Conservation (phyloP, 2,888 invertebrate genomes). For the Pelosia muscerda region DNA sequence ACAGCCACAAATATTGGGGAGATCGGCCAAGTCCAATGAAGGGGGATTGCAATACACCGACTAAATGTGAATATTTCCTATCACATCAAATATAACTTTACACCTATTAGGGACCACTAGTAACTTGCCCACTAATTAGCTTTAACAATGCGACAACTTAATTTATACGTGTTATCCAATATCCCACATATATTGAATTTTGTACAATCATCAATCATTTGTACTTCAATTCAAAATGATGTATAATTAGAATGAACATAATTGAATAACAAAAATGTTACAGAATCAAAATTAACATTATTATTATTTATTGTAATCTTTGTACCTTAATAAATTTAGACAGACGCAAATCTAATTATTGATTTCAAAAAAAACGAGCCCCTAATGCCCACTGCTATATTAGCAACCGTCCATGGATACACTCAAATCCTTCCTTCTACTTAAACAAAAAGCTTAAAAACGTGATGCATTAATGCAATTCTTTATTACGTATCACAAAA, state of each 20-base stretch:
- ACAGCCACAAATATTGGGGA: constrained; percentile 66
- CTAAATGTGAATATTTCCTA: constrained; percentile 75
- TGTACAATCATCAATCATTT: constrained; percentile 63
- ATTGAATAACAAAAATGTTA: constrained; percentile 52
- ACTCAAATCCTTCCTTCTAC: constrained; percentile 64
- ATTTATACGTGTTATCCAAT: constrained; percentile 72
- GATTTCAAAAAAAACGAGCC: constrained; percentile 63
- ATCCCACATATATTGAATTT: constrained; percentile 64
- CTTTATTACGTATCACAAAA: constrained; percentile 85
- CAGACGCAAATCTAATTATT: constrained; percentile 69
- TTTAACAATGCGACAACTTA: constrained; percentile 80
- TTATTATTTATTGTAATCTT: constrained; percentile 69
- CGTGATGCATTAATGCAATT: constrained; percentile 85
- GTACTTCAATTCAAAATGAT: constrained; percentile 41
- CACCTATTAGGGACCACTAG: constrained; percentile 75
- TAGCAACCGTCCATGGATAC: constrained; percentile 62
- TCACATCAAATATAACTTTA: constrained; percentile 82
- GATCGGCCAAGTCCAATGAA: constrained; percentile 71
- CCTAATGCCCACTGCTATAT: constrained; percentile 58
- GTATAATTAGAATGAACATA: constrained; percentile 49
- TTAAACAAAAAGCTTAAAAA: constrained; percentile 75
- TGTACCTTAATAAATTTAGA: constrained; percentile 77
- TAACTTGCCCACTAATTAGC: constrained; percentile 72
- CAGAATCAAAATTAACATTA: constrained; percentile 65
- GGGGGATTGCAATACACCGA: constrained; percentile 79